A percentile compares a stretch with the other conserved stretches of the same genome.
Conservation (phyloP, 2,888 invertebrate genomes). For the Crossocerus cetratus region DNA sequence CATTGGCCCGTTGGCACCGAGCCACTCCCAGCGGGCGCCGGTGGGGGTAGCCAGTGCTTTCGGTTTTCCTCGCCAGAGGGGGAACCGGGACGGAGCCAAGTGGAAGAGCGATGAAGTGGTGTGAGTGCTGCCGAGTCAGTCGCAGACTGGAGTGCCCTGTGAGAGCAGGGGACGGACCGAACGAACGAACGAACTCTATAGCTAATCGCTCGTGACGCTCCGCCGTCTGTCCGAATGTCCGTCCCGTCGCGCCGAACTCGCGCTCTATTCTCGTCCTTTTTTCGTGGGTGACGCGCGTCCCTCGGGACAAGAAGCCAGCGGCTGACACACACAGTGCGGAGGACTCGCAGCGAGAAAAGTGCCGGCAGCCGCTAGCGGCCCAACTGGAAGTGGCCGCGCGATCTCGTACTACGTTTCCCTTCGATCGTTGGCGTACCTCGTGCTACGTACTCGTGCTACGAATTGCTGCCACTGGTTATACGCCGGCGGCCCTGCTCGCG, state of each 20-base stretch:
- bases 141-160: conserved; percentile 76
- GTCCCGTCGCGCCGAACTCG: conserved; percentile 44
- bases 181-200: conserved; percentile 63
- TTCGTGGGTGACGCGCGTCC: conserved; percentile 28
- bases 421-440: no score
- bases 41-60: conserved; percentile 77
- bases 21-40: conserved; percentile 73
- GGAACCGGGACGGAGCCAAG: conserved; percentile 65
- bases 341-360: neutral
- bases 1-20: conserved; percentile 73
- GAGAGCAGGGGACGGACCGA: conserved; percentile 75
- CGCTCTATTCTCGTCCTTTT: conserved; percentile 32
- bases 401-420: neutral
- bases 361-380: neutral
- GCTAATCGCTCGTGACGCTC: conserved; percentile 64
- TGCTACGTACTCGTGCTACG: no score
- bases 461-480: neutral
- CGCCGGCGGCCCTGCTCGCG: neutral
- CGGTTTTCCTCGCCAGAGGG: conserved; percentile 78
- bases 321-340: conserved; percentile 2
- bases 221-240: conserved; percentile 61
- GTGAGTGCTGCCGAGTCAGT: conserved; percentile 76
- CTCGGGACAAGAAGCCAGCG: conserved; percentile 10
- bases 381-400: neutral
- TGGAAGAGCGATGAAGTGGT: conserved; percentile 73